phyloP scores from a whole-genome alignment of 2,113 vertebrate genomes.

The Ophiodon elongatus region DNA sequence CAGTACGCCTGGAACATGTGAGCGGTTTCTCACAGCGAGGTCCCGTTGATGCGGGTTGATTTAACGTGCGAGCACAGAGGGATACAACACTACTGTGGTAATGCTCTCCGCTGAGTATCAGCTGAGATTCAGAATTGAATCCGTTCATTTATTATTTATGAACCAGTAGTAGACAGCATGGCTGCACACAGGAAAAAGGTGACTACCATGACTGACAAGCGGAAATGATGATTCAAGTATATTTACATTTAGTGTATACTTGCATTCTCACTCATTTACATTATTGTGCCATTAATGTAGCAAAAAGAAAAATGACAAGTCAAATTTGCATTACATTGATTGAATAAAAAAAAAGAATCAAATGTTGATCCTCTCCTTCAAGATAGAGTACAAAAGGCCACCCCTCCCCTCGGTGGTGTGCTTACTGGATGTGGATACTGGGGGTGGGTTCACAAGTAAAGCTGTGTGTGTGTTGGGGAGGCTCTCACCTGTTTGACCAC shows the following conservation, averaged over 20 bases:
- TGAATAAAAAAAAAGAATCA: background rate
- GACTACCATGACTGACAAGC: background rate
- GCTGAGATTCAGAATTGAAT: conserved; percentile 57
- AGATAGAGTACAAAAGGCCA: background rate
- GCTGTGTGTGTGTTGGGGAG: conserved; percentile 7
- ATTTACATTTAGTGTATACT: background rate
- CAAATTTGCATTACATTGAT: background rate
- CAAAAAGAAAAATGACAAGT: background rate
- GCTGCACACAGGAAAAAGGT: conserved; percentile 30
- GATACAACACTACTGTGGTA: background rate
- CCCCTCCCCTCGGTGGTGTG: background rate
- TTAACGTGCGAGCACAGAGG: background rate
- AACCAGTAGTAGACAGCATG: conserved; percentile 29
- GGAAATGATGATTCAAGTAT: background rate
- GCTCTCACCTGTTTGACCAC: conserved; percentile 51
- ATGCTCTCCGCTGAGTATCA: background rate
- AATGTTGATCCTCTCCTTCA: background rate
- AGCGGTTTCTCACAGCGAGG: background rate
- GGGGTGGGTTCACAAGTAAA: conserved; percentile 14
- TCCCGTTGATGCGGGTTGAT: background rate
- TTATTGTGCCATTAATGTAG: background rate
- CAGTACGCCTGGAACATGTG: background rate
- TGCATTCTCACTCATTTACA: background rate
- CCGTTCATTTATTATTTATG: conserved; percentile 58
- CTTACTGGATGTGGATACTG: conserved; percentile 6